Evolutionary conservation across 2,888 invertebrate genomes (phyloP).

Genomic region (Drosophila lacicola): DNA sequence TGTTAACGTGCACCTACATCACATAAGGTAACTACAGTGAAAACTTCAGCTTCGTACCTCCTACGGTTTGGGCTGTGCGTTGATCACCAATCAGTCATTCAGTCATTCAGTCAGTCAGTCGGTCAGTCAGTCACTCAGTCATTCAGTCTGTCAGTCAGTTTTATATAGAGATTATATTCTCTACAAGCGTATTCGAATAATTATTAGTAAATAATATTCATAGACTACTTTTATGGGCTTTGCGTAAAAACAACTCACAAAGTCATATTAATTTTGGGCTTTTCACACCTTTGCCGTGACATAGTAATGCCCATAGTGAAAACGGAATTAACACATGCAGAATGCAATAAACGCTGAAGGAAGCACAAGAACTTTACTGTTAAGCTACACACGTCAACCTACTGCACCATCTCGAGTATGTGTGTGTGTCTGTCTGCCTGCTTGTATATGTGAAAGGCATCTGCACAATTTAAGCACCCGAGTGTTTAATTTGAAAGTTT

Average conservation of each 20-base stretch:
- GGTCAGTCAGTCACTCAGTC: too few relatives aligned
- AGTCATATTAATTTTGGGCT: constrained; percentile 45
- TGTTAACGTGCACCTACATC: too few relatives aligned
- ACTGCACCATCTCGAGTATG: constrained; percentile 7
- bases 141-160: too few relatives aligned
- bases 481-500: constrained; percentile 71
- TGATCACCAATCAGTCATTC: too few relatives aligned
- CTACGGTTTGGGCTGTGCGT: too few relatives aligned
- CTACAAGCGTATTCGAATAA: too few relatives aligned
- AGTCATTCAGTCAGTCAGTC: too few relatives aligned
- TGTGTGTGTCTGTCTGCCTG: background rate
- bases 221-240: background rate
- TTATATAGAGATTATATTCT: too few relatives aligned
- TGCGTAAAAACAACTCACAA: constrained; percentile 4
- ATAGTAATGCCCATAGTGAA: constrained; percentile 32
- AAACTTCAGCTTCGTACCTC: too few relatives aligned
- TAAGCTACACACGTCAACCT: constrained; percentile 38
- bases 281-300: constrained; percentile 18
- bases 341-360: constrained; percentile 48
- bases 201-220: too few relatives aligned
- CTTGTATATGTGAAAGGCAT: constrained; percentile 40
- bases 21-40: too few relatives aligned
- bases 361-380: constrained; percentile 18
- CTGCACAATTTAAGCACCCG: constrained; percentile 59
- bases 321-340: constrained; percentile 39